Evolutionary conservation across 2,113 vertebrate genomes (phyloP), one percentile per base, ranked within the genome.

Genomic region (Acrocephalus kingi): DNA sequence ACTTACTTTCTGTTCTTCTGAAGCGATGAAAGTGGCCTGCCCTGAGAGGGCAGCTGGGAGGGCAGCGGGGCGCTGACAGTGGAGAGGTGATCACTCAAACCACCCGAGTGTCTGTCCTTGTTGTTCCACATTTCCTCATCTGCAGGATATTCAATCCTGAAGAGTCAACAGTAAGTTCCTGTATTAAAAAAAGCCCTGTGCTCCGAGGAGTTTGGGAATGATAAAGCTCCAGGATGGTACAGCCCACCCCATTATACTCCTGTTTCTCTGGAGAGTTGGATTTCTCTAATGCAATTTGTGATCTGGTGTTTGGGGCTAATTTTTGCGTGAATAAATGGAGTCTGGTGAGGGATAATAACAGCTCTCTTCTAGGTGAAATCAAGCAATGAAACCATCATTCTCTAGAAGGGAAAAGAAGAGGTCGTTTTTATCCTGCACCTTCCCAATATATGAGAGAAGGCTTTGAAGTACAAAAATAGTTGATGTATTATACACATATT

Each of bases 381-480:
- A 49, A 51, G 68, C 79, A 45, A 16, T 2, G 20, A 64, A 78
- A n/a, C 75, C 46, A 35, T 67, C 7, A 0, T 82, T 82, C 49
- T 37, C 51, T 59, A 15, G 46, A 51, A 64, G 30, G 51, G 46
- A 48, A 81, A 76, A 89, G 28, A 80, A 86, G 61, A 95, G 48
- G 15, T 78, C 86, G 95, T 71, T 96, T 96, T 93, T 92, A 64
- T 87, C 77, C 80, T 92, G 77, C 69, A 90, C 92, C 84, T 95
- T 96, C 83, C 88, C 77, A 87, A 93, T 95, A 81, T 56, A 79
- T 0, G 9, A 89, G 90, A 69, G 62, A 90, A 96, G 61, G 22
- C 96, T 97, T 96, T 94, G 96, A 97, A 94, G 95, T 97, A 75
- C 86, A 90, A 83, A 96, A 96, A 96, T 96, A 96, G 93, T 93